These are phyloP conservation scores for Rhinopomastus cyanomelas DNA, from an alignment of 2,113 vertebrate species.

Conservation along the genomic window DNA sequence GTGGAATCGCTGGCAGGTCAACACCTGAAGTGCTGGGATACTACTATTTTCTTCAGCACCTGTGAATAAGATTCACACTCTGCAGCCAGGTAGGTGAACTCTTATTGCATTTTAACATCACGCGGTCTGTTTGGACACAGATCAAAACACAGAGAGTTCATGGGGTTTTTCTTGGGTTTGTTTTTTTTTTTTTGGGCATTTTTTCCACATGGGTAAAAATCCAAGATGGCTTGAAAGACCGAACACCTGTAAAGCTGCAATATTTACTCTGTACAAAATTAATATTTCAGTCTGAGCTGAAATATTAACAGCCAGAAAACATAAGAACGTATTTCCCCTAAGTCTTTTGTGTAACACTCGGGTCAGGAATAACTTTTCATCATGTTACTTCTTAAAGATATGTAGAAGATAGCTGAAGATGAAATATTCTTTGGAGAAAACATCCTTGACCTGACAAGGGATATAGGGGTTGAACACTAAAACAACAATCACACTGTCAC, in stretches of 20 bases:
- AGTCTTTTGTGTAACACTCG: not conserved
- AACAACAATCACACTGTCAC: not conserved
- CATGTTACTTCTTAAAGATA: not conserved
- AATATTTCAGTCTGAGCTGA: not conserved
- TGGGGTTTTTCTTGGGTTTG: no score
- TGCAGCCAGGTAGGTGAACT: not conserved
- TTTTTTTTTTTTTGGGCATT: no score
- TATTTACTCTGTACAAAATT: not conserved
- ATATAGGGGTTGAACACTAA: not conserved
- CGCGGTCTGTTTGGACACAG: not conserved
- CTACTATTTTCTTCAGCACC: not conserved
- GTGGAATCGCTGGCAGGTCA: not conserved
- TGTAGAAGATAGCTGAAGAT: not conserved
- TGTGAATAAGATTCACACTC: not conserved
- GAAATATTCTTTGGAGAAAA: not conserved
- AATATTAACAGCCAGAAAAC: not conserved
- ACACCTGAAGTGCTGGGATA: not conserved
- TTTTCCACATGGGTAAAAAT: not conserved
- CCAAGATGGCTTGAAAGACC: not conserved
- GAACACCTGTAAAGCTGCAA: not conserved
- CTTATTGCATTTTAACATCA: not conserved
- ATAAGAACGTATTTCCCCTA: not conserved
- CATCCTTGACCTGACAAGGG: not conserved
- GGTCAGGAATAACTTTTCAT: not conserved
- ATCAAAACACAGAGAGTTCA: accelerated